Percentiles rank a stretch among this genome's conserved stretches.
These are phyloP conservation scores for Calephelis virginiensis DNA, from an alignment of 1,140 invertebrate genomes.

Conservation along the genomic window DNA sequence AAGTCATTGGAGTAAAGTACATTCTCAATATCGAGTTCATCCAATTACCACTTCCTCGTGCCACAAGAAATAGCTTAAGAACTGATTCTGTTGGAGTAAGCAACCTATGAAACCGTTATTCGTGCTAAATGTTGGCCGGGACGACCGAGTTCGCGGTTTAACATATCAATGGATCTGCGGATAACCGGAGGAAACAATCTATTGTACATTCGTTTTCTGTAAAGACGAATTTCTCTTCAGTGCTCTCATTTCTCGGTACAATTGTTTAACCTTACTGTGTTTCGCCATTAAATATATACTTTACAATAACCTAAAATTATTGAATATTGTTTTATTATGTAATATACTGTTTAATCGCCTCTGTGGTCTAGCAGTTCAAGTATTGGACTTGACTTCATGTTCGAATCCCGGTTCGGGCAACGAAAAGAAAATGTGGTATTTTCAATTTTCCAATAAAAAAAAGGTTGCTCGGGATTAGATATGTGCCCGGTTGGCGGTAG, in stretches of 20 bases:
- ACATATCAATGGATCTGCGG: constrained; percentile 59
- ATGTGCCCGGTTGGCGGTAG: no score
- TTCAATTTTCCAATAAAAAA: no score
- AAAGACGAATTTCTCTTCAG: constrained; percentile 3
- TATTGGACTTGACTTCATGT: no score
- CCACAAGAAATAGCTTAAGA: constrained; percentile 27
- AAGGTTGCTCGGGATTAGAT: no score
- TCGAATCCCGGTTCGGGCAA: no score
- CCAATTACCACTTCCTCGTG: constrained; percentile 46
- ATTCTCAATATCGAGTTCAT: constrained; percentile 32
- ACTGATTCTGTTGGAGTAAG: constrained; percentile 20
- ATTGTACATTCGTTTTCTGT: constrained; percentile 15
- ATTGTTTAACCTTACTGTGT: background rate
- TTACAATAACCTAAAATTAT: no score
- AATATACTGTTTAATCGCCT: no score
- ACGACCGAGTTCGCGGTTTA: constrained; percentile 53
- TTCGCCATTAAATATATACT: background rate
- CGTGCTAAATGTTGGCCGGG: constrained; percentile 53
- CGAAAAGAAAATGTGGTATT: no score
- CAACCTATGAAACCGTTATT: constrained; percentile 54
- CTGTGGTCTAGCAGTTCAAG: no score
- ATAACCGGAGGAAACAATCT: constrained; percentile 23
- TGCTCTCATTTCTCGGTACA: background rate
- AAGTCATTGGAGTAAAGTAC: constrained; percentile 13
- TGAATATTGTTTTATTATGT: no score